Percentiles rank a stretch among this genome's conserved stretches.
Conservation (phyloP, 2,888 invertebrate species). For the Digitonthophagus gazella region DNA sequence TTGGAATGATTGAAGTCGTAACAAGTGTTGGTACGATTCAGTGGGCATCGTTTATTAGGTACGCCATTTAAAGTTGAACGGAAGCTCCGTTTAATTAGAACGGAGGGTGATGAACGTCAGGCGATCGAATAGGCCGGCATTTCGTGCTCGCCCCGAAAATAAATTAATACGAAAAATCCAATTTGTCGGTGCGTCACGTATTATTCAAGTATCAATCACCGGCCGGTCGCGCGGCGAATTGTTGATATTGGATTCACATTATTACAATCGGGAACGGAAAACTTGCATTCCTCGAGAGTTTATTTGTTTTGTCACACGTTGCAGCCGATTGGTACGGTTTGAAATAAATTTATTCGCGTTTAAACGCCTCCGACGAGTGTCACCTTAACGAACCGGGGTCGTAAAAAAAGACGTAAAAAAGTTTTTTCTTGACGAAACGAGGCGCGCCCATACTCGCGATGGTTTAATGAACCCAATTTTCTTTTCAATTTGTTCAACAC, state of each 20-base stretch:
- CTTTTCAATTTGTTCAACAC: neutral
- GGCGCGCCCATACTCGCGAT: neutral
- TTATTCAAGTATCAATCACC: conserved; percentile 29
- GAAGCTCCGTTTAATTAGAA: conserved; percentile 12
- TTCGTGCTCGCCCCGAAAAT: conserved; percentile 19
- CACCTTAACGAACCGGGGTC: neutral
- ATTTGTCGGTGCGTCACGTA: conserved; percentile 25
- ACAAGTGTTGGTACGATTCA: neutral
- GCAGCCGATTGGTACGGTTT: neutral
- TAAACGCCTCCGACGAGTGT: neutral
- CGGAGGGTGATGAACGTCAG: neutral
- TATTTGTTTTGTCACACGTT: too few relatives aligned
- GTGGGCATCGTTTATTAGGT: neutral
- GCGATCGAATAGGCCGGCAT: conserved; percentile 1
- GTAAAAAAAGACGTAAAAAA: neutral
- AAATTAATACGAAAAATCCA: conserved; percentile 29
- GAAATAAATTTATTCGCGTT: neutral
- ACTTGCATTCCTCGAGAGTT: neutral
- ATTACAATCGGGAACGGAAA: neutral
- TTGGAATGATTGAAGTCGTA: neutral
- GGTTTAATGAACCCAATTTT: neutral
- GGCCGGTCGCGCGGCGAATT: conserved; percentile 21
- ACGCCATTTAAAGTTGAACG: neutral
- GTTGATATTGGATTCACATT: conserved; percentile 19
- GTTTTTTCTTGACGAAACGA: neutral